Evolutionary conservation across 2,113 vertebrate species (phyloP).

Genomic region (Phalacrocorax pelagicus): DNA sequence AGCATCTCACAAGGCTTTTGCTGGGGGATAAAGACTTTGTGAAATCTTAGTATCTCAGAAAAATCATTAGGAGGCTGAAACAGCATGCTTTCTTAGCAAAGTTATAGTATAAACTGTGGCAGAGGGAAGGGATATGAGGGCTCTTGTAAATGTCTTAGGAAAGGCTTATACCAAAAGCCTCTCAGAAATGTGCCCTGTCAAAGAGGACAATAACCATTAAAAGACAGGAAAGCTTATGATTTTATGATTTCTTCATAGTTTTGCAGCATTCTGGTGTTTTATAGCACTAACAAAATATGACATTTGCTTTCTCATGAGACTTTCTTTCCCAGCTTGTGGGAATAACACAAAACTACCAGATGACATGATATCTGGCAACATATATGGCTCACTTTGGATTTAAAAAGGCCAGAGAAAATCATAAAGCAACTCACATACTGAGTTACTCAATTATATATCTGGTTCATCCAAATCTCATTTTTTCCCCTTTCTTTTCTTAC

Average conservation of each 20-base stretch:
- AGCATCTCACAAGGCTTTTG: neutral
- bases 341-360: constrained; percentile 56
- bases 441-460: constrained; percentile 12
- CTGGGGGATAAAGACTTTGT: neutral
- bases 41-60: neutral
- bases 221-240: constrained; percentile 9
- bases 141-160: constrained; percentile 30
- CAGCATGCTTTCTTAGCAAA: neutral
- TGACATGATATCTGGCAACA: constrained; percentile 50
- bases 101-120: neutral
- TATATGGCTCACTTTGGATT: constrained; percentile 13
- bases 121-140: neutral
- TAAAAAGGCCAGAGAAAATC: constrained; percentile 30
- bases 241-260: constrained; percentile 45
- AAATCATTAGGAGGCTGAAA: neutral
- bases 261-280: constrained; percentile 51
- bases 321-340: constrained; percentile 45
- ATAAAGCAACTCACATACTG: neutral
- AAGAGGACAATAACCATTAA: constrained; percentile 21
- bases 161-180: constrained; percentile 10
- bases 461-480: neutral
- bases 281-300: constrained; percentile 9
- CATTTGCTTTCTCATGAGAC: constrained; percentile 43
- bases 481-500: neutral
- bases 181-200: constrained; percentile 29